phyloP scores from a whole-genome alignment of 2,113 vertebrate species.

The Hippocampus comes region DNA sequence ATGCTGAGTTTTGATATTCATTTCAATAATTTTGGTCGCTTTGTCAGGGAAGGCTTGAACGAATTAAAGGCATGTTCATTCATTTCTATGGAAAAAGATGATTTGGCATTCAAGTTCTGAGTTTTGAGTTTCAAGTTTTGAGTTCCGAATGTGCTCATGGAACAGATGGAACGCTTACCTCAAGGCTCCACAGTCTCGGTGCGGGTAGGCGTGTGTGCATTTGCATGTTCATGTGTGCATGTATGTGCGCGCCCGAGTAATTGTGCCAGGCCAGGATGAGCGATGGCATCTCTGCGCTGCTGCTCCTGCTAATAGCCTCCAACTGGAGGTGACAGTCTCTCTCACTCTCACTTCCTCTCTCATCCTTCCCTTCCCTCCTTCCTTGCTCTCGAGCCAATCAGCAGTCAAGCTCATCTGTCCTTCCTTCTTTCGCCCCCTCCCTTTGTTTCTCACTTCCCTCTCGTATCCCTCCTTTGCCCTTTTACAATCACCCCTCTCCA shows the following conservation, averaged over 20 bases:
- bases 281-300: constrained; percentile 67
- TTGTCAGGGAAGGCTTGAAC: too few relatives aligned
- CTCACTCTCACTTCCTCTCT: constrained; percentile 33
- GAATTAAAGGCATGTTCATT: too few relatives aligned
- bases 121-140: too few relatives aligned
- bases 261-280: constrained; percentile 68
- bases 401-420: constrained; percentile 64
- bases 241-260: constrained; percentile 41
- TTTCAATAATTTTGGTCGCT: too few relatives aligned
- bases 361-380: constrained; percentile 14
- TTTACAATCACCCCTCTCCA: constrained; percentile 42
- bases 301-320: constrained; percentile 67
- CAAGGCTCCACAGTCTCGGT: neutral
- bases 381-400: constrained; percentile 61
- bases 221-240: constrained; percentile 34
- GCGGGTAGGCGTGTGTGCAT: constrained; percentile 25
- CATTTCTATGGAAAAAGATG: too few relatives aligned
- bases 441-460: constrained; percentile 11
- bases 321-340: constrained; percentile 66
- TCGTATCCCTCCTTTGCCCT: constrained; percentile 51
- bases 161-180: neutral
- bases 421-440: constrained; percentile 9
- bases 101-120: too few relatives aligned
- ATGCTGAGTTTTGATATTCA: too few relatives aligned
- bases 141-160: neutral